Conservation (phyloP, 2,888 invertebrate species). For the Dusona sp. region DNA sequence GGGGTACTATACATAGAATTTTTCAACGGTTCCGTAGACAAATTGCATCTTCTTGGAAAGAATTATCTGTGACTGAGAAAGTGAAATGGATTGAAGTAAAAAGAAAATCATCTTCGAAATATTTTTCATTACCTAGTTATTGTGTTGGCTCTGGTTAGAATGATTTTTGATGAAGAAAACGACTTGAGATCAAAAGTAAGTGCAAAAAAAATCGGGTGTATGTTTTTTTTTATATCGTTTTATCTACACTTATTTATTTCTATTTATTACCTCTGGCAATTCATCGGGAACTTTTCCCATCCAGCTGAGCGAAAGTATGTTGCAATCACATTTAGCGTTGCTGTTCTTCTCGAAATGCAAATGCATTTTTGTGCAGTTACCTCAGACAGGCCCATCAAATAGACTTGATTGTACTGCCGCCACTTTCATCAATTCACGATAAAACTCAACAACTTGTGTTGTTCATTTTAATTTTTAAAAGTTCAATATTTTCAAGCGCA, state of each 20-base stretch:
- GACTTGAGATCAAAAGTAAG: neutral
- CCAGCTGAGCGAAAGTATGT: slow-evolving; percentile 97
- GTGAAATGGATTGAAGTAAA: neutral
- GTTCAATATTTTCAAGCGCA: slow-evolving; percentile 11
- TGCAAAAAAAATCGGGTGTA: neutral
- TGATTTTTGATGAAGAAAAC: neutral
- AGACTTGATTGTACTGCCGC: slow-evolving; percentile 45
- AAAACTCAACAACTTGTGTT: slow-evolving; percentile 19
- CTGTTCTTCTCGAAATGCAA: slow-evolving; percentile 97
- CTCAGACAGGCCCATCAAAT: slow-evolving; percentile 69
- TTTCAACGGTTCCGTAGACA: neutral
- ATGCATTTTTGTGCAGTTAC: slow-evolving; percentile 89
- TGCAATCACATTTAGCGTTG: slow-evolving; percentile 97
- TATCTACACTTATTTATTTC: slow-evolving; percentile 1
- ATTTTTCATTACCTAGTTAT: neutral
- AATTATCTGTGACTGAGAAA: neutral
- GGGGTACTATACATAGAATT: neutral
- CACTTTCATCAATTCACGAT: slow-evolving; percentile 40
- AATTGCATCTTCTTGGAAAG: neutral
- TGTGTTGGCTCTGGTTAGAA: neutral
- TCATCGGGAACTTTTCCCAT: slow-evolving; percentile 99
- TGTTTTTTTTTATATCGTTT: neutral
- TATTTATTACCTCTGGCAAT: slow-evolving; percentile 91
- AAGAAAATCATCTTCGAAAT: no score
- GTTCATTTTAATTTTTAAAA: neutral